Evolutionary conservation across 92 coral and sea anemone species (phyloP), one percentile per base, ranked within the genome.

Genomic region (Ricordea florida): DNA sequence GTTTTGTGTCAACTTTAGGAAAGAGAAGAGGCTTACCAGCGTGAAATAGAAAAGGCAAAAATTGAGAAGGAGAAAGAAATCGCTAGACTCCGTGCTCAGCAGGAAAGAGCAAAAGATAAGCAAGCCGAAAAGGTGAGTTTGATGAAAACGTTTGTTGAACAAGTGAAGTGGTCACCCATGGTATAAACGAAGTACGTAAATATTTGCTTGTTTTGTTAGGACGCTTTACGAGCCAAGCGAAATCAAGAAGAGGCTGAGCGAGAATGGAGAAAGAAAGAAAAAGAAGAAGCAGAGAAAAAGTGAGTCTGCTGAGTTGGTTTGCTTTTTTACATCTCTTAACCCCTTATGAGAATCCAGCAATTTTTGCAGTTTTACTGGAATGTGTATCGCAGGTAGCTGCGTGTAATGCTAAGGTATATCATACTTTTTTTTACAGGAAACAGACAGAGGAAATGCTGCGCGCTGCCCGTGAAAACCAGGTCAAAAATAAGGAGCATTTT

Each of bases 161-260:
- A n/a, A n/a, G n/a, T n/a, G n/a, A n/a, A n/a, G n/a, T n/a, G n/a
- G n/a, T n/a, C n/a, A n/a, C n/a, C n/a, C 51, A 1, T 50, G 14
- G 26, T 10, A 13, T 5, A 0, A 27, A 2, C 30, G 9, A 47
- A 20, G 2, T 20, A 17, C 10, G 27, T 23, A 6, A 13, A n/a
- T 10, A 30, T 32, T 10, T 17, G 8, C 23, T 49, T 65, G 1
- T 9, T 15, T 21, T 37, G 1, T 4, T 57, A 88, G 88, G 98
- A 94, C 70, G 98, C 98, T 10, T 60, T 91, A 10, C 85, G 98
- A 82, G 98, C 98, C 27, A 94, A 94, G 47, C 74, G 98, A 51
- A 94, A 94, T 42, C 98, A 94, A 67, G 98, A 94, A 28, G 98
- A 94, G 45, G 98, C 98, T 20, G 98, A 94, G 45, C 51, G 98